Evolutionary conservation across 2,888 invertebrate genomes (phyloP).

Genomic region (Tachina fera): DNA sequence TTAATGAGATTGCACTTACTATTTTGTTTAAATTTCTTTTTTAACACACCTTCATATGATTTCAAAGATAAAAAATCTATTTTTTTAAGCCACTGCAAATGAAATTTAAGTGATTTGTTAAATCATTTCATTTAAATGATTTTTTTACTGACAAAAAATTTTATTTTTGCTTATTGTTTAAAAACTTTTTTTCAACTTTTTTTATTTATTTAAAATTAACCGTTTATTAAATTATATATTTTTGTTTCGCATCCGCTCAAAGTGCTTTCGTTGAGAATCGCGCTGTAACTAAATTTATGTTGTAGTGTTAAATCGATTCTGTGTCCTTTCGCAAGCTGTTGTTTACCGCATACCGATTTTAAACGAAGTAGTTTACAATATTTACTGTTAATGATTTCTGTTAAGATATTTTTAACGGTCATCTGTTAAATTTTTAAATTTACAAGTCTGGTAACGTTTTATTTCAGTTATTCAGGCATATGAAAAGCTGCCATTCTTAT

Average conservation of each 20-base stretch:
- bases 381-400: slow-evolving; percentile 25
- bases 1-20: background rate
- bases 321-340: slow-evolving; percentile 61
- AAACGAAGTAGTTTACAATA: slow-evolving; percentile 30
- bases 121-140: background rate
- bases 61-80: too few relatives aligned
- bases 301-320: slow-evolving; percentile 47
- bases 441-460: slow-evolving; percentile 28
- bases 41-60: too few relatives aligned
- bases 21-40: background rate
- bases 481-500: slow-evolving; percentile 6
- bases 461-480: background rate
- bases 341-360: slow-evolving; percentile 43
- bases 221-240: slow-evolving; percentile 1
- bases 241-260: slow-evolving; percentile 44
- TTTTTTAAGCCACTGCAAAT: background rate
- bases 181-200: slow-evolving; percentile 1
- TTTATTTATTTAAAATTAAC: slow-evolving; percentile 26
- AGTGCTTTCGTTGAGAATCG: slow-evolving; percentile 67
- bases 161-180: background rate
- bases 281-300: slow-evolving; percentile 68
- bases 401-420: slow-evolving; percentile 49
- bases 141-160: background rate
- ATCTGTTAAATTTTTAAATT: slow-evolving; percentile 34
- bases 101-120: background rate